Percentiles rank a stretch among this genome's conserved stretches.
These are phyloP conservation scores for Eueremaeus valkanovi DNA, from an alignment of 2,888 invertebrate species.

Conservation along the genomic window DNA sequence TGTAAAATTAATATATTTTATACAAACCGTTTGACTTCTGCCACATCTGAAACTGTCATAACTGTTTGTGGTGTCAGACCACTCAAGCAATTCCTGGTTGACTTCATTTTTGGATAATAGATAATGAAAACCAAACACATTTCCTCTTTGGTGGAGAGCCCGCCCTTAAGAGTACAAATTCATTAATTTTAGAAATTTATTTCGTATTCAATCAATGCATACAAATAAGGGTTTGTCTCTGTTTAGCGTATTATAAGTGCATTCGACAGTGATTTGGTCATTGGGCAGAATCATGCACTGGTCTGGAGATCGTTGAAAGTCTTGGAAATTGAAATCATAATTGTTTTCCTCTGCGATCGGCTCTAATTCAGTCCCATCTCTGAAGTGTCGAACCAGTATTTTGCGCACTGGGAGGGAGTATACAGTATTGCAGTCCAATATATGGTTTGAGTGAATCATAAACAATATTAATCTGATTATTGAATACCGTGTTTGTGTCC, in stretches of 20 bases:
- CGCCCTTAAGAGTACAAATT: slow-evolving; percentile 47
- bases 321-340: slow-evolving; percentile 78
- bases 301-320: slow-evolving; percentile 33
- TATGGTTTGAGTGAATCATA: background rate
- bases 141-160: slow-evolving; percentile 47
- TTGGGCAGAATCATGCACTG: slow-evolving; percentile 42
- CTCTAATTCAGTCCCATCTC: slow-evolving; percentile 68
- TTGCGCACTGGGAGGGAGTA: slow-evolving; percentile 53
- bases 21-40: slow-evolving; percentile 29
- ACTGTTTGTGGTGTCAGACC: slow-evolving; percentile 39
- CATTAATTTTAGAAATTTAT: background rate
- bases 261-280: slow-evolving; percentile 48
- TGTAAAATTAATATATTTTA: background rate
- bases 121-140: slow-evolving; percentile 48
- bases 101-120: slow-evolving; percentile 47
- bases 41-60: slow-evolving; percentile 36
- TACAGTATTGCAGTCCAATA: background rate
- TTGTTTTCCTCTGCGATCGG: slow-evolving; percentile 72
- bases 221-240: slow-evolving; percentile 45
- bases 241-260: slow-evolving; percentile 44
- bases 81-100: slow-evolving; percentile 37
- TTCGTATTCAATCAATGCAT: background rate
- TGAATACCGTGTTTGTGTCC: slow-evolving; percentile 50
- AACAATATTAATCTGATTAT: too few relatives aligned
- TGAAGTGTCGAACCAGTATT: slow-evolving; percentile 63